Percentiles rank a stretch among this genome's conserved stretches.
phyloP scores from a whole-genome alignment of 2,113 vertebrate species.

The Crotalus tigris region DNA sequence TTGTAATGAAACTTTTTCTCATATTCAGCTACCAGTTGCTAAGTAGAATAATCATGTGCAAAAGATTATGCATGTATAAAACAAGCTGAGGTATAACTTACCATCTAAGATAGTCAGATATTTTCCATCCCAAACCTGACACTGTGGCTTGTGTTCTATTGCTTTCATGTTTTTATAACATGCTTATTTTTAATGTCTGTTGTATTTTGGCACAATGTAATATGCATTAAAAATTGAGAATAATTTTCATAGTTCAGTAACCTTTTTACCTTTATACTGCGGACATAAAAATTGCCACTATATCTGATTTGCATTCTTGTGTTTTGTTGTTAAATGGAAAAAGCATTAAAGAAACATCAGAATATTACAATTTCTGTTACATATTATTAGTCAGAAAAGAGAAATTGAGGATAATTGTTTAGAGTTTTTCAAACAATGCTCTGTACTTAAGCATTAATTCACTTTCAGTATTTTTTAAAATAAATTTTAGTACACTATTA shows the following conservation, averaged over 20 bases:
- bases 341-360: conserved; percentile 49
- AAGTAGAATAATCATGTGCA: not conserved
- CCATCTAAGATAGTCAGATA: not conserved
- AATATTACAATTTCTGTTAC: conserved; percentile 60
- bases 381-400: conserved; percentile 65
- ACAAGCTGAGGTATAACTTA: too few species aligned
- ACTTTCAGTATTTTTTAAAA: conserved; percentile 72
- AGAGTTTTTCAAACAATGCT: conserved; percentile 75
- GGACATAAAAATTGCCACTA: not conserved
- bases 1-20: not conserved
- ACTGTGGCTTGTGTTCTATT: not conserved
- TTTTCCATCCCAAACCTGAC: not conserved
- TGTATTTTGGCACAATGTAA: not conserved
- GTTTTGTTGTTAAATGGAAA: conserved; percentile 47
- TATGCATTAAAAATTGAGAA: conserved; percentile 6
- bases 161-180: not conserved
- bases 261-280: conserved; percentile 10
- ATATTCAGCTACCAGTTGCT: not conserved
- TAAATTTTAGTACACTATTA: conserved; percentile 71
- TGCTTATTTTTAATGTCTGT: not conserved
- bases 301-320: conserved; percentile 29
- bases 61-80: too few species aligned
- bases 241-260: conserved; percentile 6
- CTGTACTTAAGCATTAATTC: conserved; percentile 81
- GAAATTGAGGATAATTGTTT: conserved; percentile 77